Conservation (phyloP, 2,888 invertebrate genomes). For the Pilophorus perplexus region DNA sequence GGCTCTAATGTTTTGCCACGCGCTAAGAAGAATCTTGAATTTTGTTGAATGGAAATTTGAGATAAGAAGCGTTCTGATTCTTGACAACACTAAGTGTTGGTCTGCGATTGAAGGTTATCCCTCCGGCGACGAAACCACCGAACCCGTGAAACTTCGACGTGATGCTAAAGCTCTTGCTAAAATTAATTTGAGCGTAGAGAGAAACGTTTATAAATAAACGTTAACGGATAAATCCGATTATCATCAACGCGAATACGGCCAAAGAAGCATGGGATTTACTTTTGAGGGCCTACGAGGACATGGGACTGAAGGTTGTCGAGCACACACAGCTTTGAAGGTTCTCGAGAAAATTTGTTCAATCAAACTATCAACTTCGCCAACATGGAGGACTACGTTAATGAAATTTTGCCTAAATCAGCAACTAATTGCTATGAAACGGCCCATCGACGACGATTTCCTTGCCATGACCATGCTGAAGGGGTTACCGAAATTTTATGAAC, state of each 20-base stretch:
- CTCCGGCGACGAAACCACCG: background rate
- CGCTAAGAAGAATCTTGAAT: background rate
- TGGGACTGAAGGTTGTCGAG: too few species aligned
- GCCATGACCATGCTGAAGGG: slow-evolving; percentile 18
- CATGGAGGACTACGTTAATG: slow-evolving; percentile 36
- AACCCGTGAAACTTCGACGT: background rate
- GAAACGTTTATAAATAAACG: too few species aligned
- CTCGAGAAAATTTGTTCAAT: slow-evolving; percentile 6
- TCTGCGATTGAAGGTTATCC: background rate
- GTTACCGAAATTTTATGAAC: slow-evolving; percentile 14
- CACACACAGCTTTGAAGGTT: background rate
- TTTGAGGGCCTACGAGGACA: background rate
- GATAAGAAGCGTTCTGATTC: too few species aligned
- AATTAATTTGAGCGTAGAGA: slow-evolving; percentile 1
- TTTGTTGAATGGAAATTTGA: background rate
- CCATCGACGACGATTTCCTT: slow-evolving; percentile 18
- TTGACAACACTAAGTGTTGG: background rate
- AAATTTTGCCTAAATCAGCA: slow-evolving; percentile 16
- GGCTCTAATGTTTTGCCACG: slow-evolving; percentile 12
- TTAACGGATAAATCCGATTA: background rate
- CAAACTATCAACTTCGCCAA: slow-evolving; percentile 6
- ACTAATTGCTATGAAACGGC: background rate
- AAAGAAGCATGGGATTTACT: slow-evolving; percentile 8
- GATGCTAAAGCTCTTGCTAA: background rate
- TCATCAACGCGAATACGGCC: slow-evolving; percentile 1